Percentiles rank a stretch among this genome's conserved stretches.
Conservation (phyloP, 2,797 vertebrate genomes). For the Allobates femoralis region DNA sequence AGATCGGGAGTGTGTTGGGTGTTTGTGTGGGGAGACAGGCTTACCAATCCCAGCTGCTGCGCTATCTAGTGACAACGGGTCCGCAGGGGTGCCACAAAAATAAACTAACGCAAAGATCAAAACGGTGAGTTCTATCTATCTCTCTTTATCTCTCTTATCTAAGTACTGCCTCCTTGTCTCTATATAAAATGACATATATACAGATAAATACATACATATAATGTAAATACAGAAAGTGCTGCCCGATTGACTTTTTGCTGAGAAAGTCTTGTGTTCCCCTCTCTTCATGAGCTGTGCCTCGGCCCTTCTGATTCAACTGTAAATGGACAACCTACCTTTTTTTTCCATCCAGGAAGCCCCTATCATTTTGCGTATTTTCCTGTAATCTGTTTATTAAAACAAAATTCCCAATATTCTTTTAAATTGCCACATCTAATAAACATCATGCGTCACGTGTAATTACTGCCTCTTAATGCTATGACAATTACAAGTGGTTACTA, state of each 20-base stretch:
- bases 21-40: too few species aligned
- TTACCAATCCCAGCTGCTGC: too few species aligned
- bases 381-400: background rate
- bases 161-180: too few species aligned
- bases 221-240: background rate
- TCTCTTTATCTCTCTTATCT: too few species aligned
- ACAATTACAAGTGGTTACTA: constrained; percentile 8
- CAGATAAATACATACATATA: background rate
- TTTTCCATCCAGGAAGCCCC: background rate
- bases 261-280: background rate
- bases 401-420: background rate
- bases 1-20: too few species aligned
- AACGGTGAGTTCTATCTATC: too few species aligned
- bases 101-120: too few species aligned
- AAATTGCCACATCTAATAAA: constrained; percentile 27
- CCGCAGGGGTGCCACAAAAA: too few species aligned
- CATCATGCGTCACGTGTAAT: constrained; percentile 2
- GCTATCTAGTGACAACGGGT: too few species aligned
- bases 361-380: background rate
- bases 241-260: too few species aligned
- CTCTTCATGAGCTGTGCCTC: background rate
- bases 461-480: background rate
- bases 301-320: background rate
- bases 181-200: too few species aligned
- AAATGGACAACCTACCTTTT: background rate